Base-by-base conservation (phyloP, 2,888 invertebrate genomes). In the Marronus borbonicus region DNA sequence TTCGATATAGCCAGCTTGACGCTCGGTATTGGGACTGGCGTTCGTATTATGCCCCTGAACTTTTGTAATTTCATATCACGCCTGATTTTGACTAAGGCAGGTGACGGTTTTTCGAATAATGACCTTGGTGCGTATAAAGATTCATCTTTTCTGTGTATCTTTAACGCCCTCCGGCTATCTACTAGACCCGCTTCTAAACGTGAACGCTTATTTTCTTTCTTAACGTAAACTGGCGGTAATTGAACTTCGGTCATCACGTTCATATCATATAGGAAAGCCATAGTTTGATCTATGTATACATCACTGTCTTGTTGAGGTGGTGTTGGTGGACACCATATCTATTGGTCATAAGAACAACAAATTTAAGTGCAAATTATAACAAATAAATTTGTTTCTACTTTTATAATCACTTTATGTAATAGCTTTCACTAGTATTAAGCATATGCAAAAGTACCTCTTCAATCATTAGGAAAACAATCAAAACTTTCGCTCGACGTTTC, bases 291-390 rank as follows among this genome's bases (percentile, higher is more conserved):
- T 83, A 97, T 93, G 90, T 97, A 97, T 78, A 97, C 91, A 88
- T 98, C 98, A 86, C 94, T 94, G 85, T 97, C 97, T 87, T 96
- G 96, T 87, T 95, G 94, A 12, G 98, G 98, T 78, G 98, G 98
- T 24, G 98, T 98, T 78, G 98, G 98, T 76, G 98, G 98, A 83
- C 96, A 94, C 98, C 98, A 99, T 91, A 97, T 93, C 98, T 98
- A 89, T 17, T 83, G 85, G 82, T 75, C 12, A 24, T 70, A 80
- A 80, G 68, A 68, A 44, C 12, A 44, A 2, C 10, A 66, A 49
- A 76, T 36, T 44, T 24, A 60, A 44, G 20, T 31, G 10, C 7
- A 39, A n/a, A 36, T 8, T 8, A 14, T n/a, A 31, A 70, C 24
- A 49, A 17, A 12, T 28, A 49, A 52, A 50, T 7, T n/a, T 14